phyloP scores from a whole-genome alignment of 1,140 invertebrate genomes.

The Watersipora subatra region DNA sequence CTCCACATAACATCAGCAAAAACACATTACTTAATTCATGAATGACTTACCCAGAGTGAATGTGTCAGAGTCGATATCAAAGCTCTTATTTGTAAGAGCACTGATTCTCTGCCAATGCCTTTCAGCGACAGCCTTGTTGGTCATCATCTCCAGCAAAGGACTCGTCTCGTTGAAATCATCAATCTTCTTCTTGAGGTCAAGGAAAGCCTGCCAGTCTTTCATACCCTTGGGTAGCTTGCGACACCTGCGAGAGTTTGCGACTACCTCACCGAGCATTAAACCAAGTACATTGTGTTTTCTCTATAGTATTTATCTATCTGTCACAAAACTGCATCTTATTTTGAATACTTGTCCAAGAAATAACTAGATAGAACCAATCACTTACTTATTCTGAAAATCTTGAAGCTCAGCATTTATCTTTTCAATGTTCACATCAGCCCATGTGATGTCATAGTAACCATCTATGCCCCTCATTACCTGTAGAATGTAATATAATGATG shows the following conservation, averaged over 20 bases:
- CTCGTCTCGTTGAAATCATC: conserved; percentile 96
- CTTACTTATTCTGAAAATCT: conserved; percentile 58
- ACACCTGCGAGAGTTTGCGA: conserved; percentile 26
- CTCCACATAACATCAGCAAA: no score
- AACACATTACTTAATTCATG: no score
- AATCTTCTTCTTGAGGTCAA: conserved; percentile 83
- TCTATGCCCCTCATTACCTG: conserved; percentile 83
- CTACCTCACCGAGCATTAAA: no score
- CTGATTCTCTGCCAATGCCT: conserved; percentile 88
- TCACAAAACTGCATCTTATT: neutral
- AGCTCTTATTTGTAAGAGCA: conserved; percentile 66
- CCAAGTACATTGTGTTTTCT: no score
- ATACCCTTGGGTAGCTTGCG: conserved; percentile 77
- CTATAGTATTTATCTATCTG: no score
- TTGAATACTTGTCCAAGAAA: no score
- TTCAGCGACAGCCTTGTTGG: conserved; percentile 92
- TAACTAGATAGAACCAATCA: no score
- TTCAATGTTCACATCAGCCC: conserved; percentile 85
- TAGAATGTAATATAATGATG: conserved; percentile 75
- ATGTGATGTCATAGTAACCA: conserved; percentile 84
- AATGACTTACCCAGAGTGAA: conserved; percentile 78
- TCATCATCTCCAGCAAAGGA: conserved; percentile 82
- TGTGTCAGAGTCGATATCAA: conserved; percentile 81
- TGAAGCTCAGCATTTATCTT: conserved; percentile 86
- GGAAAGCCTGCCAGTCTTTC: conserved; percentile 93